Evolutionary conservation across 2,797 vertebrate genomes (phyloP).

Genomic region (Cetoscarus ocellatus): DNA sequence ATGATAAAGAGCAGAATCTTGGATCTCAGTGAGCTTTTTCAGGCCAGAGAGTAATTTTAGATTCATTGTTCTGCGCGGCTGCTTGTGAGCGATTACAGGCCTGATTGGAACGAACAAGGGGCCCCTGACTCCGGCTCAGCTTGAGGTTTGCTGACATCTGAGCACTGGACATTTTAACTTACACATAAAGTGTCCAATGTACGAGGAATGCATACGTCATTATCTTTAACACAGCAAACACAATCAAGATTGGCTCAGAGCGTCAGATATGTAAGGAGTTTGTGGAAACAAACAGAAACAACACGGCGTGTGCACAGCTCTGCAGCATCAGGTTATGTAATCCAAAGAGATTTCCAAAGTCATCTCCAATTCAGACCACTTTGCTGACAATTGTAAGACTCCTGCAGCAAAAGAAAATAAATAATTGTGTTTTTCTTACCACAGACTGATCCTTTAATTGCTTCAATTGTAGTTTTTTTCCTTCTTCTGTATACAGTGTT

Average conservation of each 20-base stretch:
- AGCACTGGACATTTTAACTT: slow-evolving; percentile 38
- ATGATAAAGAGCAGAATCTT: slow-evolving; percentile 41
- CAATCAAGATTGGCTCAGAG: slow-evolving; percentile 24
- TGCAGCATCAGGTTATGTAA: slow-evolving; percentile 31
- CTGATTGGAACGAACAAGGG: slow-evolving; percentile 57
- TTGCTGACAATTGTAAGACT: slow-evolving; percentile 11
- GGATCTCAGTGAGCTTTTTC: slow-evolving; percentile 41
- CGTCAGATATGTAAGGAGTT: slow-evolving; percentile 22
- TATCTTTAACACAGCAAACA: slow-evolving; percentile 41
- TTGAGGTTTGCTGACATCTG: slow-evolving; percentile 45
- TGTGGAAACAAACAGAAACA: slow-evolving; percentile 6
- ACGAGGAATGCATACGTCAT: slow-evolving; percentile 47
- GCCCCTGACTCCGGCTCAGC: slow-evolving; percentile 44
- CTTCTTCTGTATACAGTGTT: neutral
- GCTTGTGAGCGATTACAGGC: slow-evolving; percentile 65
- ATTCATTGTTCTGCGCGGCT: slow-evolving; percentile 57
- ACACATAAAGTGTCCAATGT: slow-evolving; percentile 49
- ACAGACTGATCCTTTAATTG: slow-evolving; percentile 9
- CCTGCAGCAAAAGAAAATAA: neutral
- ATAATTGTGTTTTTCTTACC: neutral
- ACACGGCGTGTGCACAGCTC: neutral
- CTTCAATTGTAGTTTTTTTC: neutral
- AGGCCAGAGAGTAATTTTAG: slow-evolving; percentile 57
- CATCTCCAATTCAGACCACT: slow-evolving; percentile 7
- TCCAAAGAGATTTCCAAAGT: slow-evolving; percentile 2